These are phyloP conservation scores for Cephus nigrinus DNA, from an alignment of 2,888 invertebrate genomes.

Conservation along the genomic window DNA sequence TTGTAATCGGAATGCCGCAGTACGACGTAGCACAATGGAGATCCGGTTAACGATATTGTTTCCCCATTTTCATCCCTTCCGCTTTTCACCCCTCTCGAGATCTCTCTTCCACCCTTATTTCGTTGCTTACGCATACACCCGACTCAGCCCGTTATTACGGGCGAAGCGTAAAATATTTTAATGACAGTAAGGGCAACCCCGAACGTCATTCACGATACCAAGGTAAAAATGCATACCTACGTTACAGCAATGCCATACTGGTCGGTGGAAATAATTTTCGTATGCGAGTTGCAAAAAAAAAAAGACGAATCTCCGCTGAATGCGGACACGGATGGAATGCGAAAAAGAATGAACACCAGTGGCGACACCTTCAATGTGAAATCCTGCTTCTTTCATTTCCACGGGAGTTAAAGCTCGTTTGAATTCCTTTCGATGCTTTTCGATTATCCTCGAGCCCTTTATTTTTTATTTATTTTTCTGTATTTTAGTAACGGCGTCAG, in stretches of 20 bases:
- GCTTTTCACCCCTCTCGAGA: neutral
- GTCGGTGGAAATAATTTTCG: neutral
- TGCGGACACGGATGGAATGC: neutral
- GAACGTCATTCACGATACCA: neutral
- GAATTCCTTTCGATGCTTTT: neutral
- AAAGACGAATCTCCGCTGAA: neutral
- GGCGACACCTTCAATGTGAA: neutral
- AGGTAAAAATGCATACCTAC: neutral
- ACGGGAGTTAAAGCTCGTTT: neutral
- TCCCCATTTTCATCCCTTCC: conserved; percentile 6
- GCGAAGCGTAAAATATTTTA: conserved; percentile 13
- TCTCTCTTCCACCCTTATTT: conserved; percentile 6
- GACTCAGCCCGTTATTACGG: neutral
- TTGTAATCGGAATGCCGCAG: conserved; percentile 11
- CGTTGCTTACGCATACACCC: conserved; percentile 3
- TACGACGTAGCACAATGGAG: conserved; percentile 5
- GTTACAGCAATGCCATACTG: neutral
- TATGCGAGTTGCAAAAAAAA: too few relatives aligned
- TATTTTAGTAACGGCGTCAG: neutral
- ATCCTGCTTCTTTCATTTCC: neutral
- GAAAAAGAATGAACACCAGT: neutral
- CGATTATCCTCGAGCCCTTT: neutral
- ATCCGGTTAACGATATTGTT: conserved; percentile 9
- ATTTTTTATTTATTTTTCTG: neutral
- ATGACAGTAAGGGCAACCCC: neutral